Conservation (phyloP, 2,113 vertebrate species). For the Columbina picui region DNA sequence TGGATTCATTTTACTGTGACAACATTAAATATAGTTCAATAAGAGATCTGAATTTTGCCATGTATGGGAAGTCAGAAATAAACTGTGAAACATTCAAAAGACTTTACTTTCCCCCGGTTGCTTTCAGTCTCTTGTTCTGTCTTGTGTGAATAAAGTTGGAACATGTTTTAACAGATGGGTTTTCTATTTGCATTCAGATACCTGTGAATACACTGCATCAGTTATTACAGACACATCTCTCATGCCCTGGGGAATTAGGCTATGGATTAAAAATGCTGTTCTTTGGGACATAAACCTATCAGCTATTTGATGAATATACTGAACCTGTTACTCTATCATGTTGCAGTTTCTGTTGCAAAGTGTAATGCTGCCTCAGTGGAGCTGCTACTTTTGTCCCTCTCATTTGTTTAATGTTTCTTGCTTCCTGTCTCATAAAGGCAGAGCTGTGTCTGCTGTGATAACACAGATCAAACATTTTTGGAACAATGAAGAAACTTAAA, state of each 20-base stretch:
- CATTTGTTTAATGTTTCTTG: conserved; percentile 45
- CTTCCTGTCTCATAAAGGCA: conserved; percentile 7
- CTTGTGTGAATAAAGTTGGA: not conserved
- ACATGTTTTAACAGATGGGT: not conserved
- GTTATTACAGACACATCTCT: not conserved
- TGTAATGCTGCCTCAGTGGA: not conserved
- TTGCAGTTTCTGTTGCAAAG: not conserved
- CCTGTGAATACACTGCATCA: not conserved
- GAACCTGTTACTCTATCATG: not conserved
- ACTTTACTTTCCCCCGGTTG: not conserved
- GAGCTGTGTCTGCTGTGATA: conserved; percentile 39
- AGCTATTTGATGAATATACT: not conserved
- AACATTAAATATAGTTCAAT: not conserved
- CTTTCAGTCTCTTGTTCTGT: not conserved
- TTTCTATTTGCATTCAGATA: not conserved
- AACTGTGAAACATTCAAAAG: not conserved
- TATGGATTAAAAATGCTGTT: not conserved
- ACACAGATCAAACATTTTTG: conserved; percentile 43
- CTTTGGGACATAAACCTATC: not conserved
- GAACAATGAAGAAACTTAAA: conserved; percentile 30
- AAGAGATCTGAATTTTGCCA: not conserved
- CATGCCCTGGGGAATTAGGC: not conserved
- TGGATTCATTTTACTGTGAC: not conserved
- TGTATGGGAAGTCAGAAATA: not conserved
- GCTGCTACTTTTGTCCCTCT: conserved; percentile 12